phyloP scores from a whole-genome alignment of 1,140 invertebrate species.

The Hylaeus anthracinus region DNA sequence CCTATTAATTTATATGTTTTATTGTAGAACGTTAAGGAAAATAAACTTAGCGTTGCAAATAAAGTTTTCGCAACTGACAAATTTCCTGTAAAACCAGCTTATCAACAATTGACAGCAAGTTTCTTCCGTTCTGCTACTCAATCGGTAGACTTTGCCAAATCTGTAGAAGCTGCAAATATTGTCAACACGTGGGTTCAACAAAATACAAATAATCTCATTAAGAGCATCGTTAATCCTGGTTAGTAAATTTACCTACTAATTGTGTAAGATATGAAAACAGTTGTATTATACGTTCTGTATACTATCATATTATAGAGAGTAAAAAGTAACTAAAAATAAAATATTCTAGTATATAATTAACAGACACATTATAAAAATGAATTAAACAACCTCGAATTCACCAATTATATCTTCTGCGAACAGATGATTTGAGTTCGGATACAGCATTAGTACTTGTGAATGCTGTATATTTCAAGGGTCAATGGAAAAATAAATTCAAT shows the following conservation, averaged over 20 bases:
- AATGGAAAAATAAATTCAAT: constrained; percentile 88
- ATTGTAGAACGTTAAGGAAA: constrained; percentile 67
- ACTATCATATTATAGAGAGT: not conserved
- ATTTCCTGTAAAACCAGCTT: constrained; percentile 60
- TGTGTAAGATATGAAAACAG: not conserved
- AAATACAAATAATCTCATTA: constrained; percentile 82
- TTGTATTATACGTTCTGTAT: not conserved
- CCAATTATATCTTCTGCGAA: constrained; percentile 2
- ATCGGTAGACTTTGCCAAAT: constrained; percentile 74
- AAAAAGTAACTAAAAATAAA: not conserved
- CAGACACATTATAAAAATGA: not conserved
- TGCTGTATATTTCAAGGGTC: constrained; percentile 93
- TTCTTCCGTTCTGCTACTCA: constrained; percentile 59
- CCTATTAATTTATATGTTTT: not conserved
- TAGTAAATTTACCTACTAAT: constrained; percentile 30
- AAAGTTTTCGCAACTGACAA: constrained; percentile 65
- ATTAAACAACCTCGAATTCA: not conserved
- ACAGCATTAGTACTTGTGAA: constrained; percentile 89
- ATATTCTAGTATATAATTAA: not conserved
- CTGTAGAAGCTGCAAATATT: constrained; percentile 62
- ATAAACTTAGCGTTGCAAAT: constrained; percentile 71
- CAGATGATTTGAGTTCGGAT: constrained; percentile 77
- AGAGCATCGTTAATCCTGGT: constrained; percentile 80
- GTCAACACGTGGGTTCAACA: constrained; percentile 83
- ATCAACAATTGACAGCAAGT: constrained; percentile 47